Evolutionary conservation across 1,140 invertebrate species (phyloP).

Genomic region (Chironomus tepperi): DNA sequence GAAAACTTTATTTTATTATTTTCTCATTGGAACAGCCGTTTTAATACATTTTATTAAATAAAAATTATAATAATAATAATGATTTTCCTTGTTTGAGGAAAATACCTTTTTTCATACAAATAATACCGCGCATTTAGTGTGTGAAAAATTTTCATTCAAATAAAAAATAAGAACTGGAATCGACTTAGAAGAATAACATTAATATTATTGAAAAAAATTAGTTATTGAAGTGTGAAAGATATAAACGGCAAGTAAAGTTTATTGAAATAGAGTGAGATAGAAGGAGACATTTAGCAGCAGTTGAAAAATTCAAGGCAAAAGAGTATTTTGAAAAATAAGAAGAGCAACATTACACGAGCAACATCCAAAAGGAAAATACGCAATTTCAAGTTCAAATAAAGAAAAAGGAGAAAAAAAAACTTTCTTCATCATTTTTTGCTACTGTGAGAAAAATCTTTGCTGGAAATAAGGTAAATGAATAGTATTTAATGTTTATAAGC

Average conservation of each 20-base stretch:
- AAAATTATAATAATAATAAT: background rate
- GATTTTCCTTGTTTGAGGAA: background rate
- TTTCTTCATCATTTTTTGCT: too few species aligned
- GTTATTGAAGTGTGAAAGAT: background rate
- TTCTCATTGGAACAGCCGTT: background rate
- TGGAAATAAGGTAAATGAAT: too few species aligned
- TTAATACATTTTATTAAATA: background rate
- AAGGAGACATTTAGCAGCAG: background rate
- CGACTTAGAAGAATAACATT: too few species aligned
- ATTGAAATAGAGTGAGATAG: background rate
- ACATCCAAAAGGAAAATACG: constrained; percentile 7
- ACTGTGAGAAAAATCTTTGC: background rate
- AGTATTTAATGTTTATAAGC: too few species aligned
- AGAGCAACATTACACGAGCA: background rate
- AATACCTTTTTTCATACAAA: too few species aligned
- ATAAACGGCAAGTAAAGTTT: background rate
- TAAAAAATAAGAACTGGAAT: too few species aligned
- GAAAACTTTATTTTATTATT: background rate
- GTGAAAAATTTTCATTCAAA: background rate
- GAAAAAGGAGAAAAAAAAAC: background rate
- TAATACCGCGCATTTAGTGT: background rate
- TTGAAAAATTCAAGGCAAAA: background rate
- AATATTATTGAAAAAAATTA: background rate
- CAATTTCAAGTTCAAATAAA: background rate
- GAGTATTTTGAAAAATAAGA: background rate